A percentile compares a stretch with the other conserved stretches of the same genome.
These are phyloP conservation scores for Drosophila neocordata DNA, from an alignment of 1,140 invertebrate genomes.

Conservation along the genomic window DNA sequence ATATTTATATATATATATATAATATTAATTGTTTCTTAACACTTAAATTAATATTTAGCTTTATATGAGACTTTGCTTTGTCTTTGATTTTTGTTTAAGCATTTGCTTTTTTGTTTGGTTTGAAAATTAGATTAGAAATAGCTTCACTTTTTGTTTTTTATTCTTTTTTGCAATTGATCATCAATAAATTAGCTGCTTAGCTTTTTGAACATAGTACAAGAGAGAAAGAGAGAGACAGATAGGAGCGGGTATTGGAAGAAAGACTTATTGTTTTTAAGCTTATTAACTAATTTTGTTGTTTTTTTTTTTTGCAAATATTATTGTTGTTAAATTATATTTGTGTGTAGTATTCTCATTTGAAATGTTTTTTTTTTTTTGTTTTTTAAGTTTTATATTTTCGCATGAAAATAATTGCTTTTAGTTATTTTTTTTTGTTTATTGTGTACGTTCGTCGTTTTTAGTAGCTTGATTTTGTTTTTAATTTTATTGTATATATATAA, in stretches of 20 bases:
- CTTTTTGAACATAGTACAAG: not conserved
- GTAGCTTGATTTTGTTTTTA: conserved; percentile 37
- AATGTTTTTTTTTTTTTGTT: conserved; percentile 35
- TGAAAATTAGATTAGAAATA: conserved; percentile 64
- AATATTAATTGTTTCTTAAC: conserved; percentile 56
- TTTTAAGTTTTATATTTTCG: conserved; percentile 56
- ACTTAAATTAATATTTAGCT: conserved; percentile 54
- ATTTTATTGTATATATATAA: conserved; percentile 30
- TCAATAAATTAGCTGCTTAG: conserved; percentile 49
- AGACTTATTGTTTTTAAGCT: conserved; percentile 26
- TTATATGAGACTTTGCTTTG: conserved; percentile 43
- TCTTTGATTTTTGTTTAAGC: conserved; percentile 57
- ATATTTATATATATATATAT: conserved; percentile 37
- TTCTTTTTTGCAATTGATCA: conserved; percentile 48
- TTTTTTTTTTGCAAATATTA: conserved; percentile 20
- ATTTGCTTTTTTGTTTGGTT: conserved; percentile 48
- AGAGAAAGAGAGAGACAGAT: not conserved
- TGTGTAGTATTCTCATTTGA: conserved; percentile 4
- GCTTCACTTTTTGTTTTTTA: not conserved
- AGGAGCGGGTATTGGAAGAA: too few relatives aligned
- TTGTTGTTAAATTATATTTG: conserved; percentile 37
- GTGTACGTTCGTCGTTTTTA: conserved; percentile 52
- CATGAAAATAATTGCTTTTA: conserved; percentile 73
- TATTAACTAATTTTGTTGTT: conserved; percentile 46
- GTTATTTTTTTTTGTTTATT: conserved; percentile 51